Evolutionary conservation across 2,797 vertebrate genomes (phyloP).

Genomic region (Australoheros facetus): DNA sequence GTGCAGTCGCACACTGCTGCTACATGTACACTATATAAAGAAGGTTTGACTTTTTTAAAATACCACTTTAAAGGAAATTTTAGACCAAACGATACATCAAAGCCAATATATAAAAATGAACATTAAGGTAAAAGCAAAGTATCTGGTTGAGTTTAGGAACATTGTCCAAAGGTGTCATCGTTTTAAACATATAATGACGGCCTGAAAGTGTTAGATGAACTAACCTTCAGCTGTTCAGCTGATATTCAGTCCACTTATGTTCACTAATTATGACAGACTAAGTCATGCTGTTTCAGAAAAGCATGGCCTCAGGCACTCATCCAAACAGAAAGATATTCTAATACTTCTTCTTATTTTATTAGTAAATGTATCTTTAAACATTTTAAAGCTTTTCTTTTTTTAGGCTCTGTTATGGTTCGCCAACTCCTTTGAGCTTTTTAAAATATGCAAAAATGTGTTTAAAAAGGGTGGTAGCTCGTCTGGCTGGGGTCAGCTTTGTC

Average conservation of each 20-base stretch:
- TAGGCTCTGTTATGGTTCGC: too few species aligned
- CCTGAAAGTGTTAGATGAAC: background rate
- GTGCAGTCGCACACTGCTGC: background rate
- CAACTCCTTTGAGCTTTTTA: too few species aligned
- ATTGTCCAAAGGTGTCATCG: background rate
- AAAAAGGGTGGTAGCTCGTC: background rate
- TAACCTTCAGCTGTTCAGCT: background rate
- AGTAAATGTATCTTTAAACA: too few species aligned
- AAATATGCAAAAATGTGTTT: background rate
- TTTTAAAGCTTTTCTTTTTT: too few species aligned
- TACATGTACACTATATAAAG: background rate
- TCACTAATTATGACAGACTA: too few species aligned
- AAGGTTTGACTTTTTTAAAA: background rate
- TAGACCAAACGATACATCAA: rapidly evolving
- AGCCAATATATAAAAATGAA: background rate
- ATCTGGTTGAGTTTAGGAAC: background rate
- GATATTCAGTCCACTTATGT: background rate
- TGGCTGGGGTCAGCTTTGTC: background rate
- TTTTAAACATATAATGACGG: background rate
- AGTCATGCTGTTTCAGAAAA: background rate
- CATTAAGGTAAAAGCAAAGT: background rate
- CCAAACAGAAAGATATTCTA: background rate
- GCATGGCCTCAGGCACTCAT: background rate
- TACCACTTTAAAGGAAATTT: background rate
- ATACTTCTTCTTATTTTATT: too few species aligned